Evolutionary conservation across 1,140 invertebrate genomes (phyloP), one percentile per base, ranked within the genome.

Genomic region (Gonioctena quinquepunctata): DNA sequence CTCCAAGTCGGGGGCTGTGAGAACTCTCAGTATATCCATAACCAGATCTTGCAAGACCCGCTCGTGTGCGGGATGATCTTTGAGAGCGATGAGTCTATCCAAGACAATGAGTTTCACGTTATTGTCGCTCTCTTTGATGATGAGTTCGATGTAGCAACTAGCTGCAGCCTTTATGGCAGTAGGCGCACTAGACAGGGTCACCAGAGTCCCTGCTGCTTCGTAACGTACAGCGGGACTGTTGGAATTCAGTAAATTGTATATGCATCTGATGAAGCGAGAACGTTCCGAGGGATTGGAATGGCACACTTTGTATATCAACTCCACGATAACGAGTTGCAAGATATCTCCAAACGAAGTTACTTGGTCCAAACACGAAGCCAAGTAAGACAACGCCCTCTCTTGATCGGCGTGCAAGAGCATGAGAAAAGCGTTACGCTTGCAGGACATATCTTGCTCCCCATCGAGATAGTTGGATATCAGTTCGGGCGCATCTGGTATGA

Each of bases 81-180:
- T 93, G 79, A 99, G 88, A 2, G 93, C 91, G 76, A 98, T 93
- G 61, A 99, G 86, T 56, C 97, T 91, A 82, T 99, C 97, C 68
- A 99, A 86, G 1, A 99, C 97, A 78, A 99, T 99, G 54, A 99
- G 86, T 85, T 99, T 99, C 0, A 99, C 97, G 88, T 99, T 99
- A 84, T 99, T 99, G 83, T 99, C 98, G 84, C 96, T 98, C 85
- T 99, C 98, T 86, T 99, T 99, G 3, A 99, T 93, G 71, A 99
- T 96, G 69, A 99, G 85, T 80, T 99, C 98, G 79, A 99, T 99
- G 84, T 99, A 99, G 84, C 96, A 97, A 27, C 92, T 93, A 11
- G 97, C 97, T 23, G 97, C 98, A 25, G 97, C 96, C 88, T 97
- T 98, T 71, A 99, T 94, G 6, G 98, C 97, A 19, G 97, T 96